Evolutionary conservation across 2,113 vertebrate species (phyloP).

Genomic region (Festucalex cinctus): DNA sequence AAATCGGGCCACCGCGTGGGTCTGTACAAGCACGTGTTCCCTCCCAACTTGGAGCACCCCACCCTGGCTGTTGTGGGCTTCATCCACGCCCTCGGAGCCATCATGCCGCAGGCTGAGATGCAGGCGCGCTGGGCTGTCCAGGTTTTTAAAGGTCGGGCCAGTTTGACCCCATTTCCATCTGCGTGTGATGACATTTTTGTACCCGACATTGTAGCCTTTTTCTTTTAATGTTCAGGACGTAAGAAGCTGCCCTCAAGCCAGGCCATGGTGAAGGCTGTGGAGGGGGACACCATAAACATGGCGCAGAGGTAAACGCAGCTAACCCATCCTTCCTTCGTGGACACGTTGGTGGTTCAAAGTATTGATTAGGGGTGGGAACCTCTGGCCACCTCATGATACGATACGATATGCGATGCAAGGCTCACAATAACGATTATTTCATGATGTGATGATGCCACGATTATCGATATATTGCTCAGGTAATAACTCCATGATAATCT

Average conservation of each 20-base stretch:
- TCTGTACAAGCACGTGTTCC: conserved; percentile 83
- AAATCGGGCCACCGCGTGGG: conserved; percentile 69
- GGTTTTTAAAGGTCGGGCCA: conserved; percentile 81
- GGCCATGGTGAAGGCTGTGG: conserved; percentile 60
- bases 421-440: no score
- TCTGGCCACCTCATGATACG: no score
- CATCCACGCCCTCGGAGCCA: conserved; percentile 80
- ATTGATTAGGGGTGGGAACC: no score
- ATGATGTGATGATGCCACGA: no score
- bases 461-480: no score
- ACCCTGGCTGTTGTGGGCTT: conserved; percentile 86
- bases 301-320: conserved; percentile 38
- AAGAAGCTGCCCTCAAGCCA: conserved; percentile 53
- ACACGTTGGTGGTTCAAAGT: no score
- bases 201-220: background rate
- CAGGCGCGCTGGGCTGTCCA: conserved; percentile 82
- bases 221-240: conserved; percentile 30
- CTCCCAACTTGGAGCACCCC: conserved; percentile 75
- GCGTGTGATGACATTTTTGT: background rate
- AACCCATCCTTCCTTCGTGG: background rate
- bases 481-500: no score
- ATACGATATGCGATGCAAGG: no score
- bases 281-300: conserved; percentile 59
- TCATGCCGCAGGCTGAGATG: conserved; percentile 86
- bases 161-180: no score